phyloP scores from a whole-genome alignment of 2,797 vertebrate species.

The Acanthopagrus latus region DNA sequence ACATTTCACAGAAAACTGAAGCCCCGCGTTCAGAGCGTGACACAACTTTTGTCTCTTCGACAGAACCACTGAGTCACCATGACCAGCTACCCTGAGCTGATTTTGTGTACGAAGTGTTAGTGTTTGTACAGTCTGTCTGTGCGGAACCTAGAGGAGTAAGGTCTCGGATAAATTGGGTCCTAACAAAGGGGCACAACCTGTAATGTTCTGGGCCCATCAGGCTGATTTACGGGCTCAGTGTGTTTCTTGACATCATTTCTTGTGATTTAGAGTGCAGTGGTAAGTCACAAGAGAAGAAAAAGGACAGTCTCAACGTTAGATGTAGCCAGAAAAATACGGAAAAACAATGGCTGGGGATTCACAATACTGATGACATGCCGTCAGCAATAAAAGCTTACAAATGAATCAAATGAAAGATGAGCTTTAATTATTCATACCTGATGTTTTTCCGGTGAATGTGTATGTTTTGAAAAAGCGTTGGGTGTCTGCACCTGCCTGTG shows the following conservation, averaged over 20 bases:
- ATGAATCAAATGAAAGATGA: too few species aligned
- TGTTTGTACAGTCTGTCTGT: not conserved
- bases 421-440: too few species aligned
- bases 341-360: not conserved
- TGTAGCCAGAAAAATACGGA: not conserved
- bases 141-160: not conserved
- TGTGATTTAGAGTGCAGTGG: not conserved
- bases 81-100: slow-evolving; percentile 1
- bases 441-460: too few species aligned
- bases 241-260: slow-evolving; percentile 7
- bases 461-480: too few species aligned
- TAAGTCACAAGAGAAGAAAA: not conserved
- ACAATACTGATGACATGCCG: too few species aligned
- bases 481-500: too few species aligned
- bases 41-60: not conserved
- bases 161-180: not conserved
- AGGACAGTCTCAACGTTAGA: not conserved
- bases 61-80: not conserved
- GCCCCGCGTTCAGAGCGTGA: not conserved
- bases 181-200: not conserved
- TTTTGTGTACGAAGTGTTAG: not conserved
- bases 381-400: too few species aligned
- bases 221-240: not conserved
- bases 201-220: not conserved
- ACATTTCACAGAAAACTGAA: not conserved